phyloP scores from a whole-genome alignment of 2,797 vertebrate genomes.

The Lemur catta region DNA sequence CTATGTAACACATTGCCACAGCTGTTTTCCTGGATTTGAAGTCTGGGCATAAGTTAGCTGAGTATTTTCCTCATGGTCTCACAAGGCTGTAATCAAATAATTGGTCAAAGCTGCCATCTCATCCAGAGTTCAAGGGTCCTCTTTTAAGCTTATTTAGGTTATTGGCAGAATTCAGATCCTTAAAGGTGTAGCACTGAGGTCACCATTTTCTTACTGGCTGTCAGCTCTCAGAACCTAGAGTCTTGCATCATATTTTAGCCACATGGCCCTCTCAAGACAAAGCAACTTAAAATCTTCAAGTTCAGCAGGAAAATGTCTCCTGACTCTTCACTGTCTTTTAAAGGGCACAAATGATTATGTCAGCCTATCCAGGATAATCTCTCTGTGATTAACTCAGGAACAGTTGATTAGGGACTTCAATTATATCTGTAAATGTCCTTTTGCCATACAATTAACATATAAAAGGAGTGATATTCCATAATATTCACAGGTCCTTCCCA shows the following conservation, averaged over 20 bases:
- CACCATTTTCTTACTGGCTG: not conserved
- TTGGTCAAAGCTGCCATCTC: not conserved
- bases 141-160: not conserved
- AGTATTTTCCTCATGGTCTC: not conserved
- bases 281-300: too few relatives aligned
- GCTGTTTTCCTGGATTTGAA: not conserved
- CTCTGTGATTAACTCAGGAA: not conserved
- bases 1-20: not conserved
- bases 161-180: not conserved
- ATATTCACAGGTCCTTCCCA: not conserved
- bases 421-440: not conserved
- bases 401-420: not conserved
- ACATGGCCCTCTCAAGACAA: not conserved
- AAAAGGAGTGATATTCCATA: not conserved
- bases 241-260: not conserved
- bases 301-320: too few relatives aligned
- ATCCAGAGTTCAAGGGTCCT: not conserved
- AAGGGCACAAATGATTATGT: not conserved
- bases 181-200: not conserved
- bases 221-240: not conserved
- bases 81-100: not conserved
- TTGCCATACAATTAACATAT: not conserved
- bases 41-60: not conserved
- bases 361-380: not conserved
- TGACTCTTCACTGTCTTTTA: not conserved